Evolutionary conservation across 2,113 vertebrate genomes (phyloP), one percentile per base, ranked within the genome.

Genomic region (Tachuris rubrigastra): DNA sequence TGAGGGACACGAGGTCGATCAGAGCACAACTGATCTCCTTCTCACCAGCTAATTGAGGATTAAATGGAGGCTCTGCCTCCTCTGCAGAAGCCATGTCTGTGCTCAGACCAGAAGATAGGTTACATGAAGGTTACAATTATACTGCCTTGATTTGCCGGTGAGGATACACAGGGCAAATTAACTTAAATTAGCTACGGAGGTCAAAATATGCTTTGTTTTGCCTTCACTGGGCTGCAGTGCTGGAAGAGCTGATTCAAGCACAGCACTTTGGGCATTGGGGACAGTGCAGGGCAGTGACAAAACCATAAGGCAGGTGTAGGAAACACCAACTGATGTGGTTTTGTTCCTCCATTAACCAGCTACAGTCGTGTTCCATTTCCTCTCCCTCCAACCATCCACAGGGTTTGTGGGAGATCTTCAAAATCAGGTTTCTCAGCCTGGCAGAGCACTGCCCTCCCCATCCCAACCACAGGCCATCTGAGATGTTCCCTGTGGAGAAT

Each of bases 241-340:
- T 56, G 25, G 31, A 37, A 10, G 2, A 28, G 46, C 23, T 31
- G 71, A 35, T 25, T n/a, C 30, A 23, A 71, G 59, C 27, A 13
- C 0, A 1, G 20, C 8, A 1, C 81, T 55, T 66, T 6, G 1
- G 19, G 65, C 65, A 42, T 5, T 17, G 47, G 1, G 11, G 14
- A 47, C 35, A 46, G 31, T 1, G 8, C 6, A 14, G 15, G 27
- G 8, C 19, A 24, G 68, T 19, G 47, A 46, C 68, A 69, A 39
- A 52, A 8, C 37, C 3, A 0, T 5, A 15, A 53, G n/a, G 47
- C 24, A 69, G 56, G 24, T 7, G 33, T 25, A 49, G 53, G 46
- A 47, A 60, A 50, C 2, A 1, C 42, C 53, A 44, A 25, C 31
- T 65, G 10, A 56, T 31, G 68, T 4, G 0, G 8, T n/a, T 13